A percentile compares a stretch with the other conserved stretches of the same genome.
Conservation (phyloP, 2,113 vertebrate species). For the Tapirus terrestris region DNA sequence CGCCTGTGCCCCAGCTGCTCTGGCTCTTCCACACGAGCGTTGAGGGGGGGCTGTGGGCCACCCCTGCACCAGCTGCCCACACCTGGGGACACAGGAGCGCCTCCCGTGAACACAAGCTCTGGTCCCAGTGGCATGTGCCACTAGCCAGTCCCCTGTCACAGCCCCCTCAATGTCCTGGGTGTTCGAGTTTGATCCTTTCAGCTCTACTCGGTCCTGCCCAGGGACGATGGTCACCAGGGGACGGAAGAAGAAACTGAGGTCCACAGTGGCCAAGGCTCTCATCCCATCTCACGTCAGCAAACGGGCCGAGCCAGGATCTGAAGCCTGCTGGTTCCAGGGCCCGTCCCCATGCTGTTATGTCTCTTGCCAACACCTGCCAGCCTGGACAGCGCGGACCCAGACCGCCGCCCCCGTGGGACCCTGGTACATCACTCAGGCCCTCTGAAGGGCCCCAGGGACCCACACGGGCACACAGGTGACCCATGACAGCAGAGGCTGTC, state of each 20-base stretch:
- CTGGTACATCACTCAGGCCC: neutral
- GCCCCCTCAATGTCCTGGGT: neutral
- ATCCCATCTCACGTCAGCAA: no score
- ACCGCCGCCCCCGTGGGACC: accelerated
- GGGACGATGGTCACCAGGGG: accelerated
- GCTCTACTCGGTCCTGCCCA: neutral
- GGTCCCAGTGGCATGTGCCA: neutral
- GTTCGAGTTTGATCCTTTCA: neutral
- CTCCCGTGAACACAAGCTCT: neutral
- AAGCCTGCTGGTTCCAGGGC: no score
- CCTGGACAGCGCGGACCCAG: neutral
- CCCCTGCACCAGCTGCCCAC: conserved; percentile 93
- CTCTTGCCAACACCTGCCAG: accelerated
- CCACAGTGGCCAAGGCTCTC: neutral
- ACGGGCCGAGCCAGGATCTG: accelerated
- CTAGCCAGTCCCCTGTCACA: no score
- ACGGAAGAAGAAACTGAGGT: neutral
- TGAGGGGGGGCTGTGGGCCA: conserved; percentile 93
- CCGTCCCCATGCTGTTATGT: accelerated
- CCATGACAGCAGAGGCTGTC: accelerated
- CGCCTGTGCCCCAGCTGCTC: conserved; percentile 94
- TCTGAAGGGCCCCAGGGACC: neutral
- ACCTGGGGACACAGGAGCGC: conserved; percentile 86
- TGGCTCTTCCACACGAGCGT: conserved; percentile 97
- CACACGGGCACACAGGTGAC: no score